A percentile compares a stretch with the other conserved stretches of the same genome.
phyloP scores from a whole-genome alignment of 2,113 vertebrate genomes.

The Thunnus thynnus region DNA sequence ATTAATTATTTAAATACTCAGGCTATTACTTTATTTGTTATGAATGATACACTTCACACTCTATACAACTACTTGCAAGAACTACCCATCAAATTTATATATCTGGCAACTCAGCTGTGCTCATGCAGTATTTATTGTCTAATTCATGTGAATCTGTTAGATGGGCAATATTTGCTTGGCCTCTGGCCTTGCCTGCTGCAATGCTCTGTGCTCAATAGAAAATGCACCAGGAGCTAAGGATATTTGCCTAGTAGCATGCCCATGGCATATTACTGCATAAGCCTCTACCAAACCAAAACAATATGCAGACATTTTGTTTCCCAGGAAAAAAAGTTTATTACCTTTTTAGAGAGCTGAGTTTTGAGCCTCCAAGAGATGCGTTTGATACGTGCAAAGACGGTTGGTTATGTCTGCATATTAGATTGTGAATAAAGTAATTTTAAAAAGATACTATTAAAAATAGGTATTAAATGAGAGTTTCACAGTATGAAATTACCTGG shows the following conservation, averaged over 20 bases:
- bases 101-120: constrained; percentile 59
- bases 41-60: constrained; percentile 69
- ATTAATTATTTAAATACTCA: constrained; percentile 72
- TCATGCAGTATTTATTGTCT: constrained; percentile 76
- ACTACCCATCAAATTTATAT: constrained; percentile 70
- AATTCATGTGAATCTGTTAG: constrained; percentile 78
- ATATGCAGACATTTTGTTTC: constrained; percentile 62
- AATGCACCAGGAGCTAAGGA: constrained; percentile 66
- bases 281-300: constrained; percentile 56
- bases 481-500: constrained; percentile 29
- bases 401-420: background rate
- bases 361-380: background rate
- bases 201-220: constrained; percentile 63
- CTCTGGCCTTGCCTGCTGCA: constrained; percentile 73
- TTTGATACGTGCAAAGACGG: constrained; percentile 8
- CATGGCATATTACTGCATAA: constrained; percentile 59
- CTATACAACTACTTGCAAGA: constrained; percentile 50
- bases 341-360: constrained; percentile 29
- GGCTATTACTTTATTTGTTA: constrained; percentile 60
- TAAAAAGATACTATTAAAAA: background rate
- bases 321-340: constrained; percentile 28
- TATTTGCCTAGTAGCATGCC: constrained; percentile 75
- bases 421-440: constrained; percentile 32
- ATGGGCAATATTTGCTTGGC: constrained; percentile 77
- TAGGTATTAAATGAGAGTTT: constrained; percentile 1